Percentiles rank a stretch among this genome's conserved stretches.
Conservation (phyloP, 2,113 vertebrate genomes). For the Leiothrix lutea region DNA sequence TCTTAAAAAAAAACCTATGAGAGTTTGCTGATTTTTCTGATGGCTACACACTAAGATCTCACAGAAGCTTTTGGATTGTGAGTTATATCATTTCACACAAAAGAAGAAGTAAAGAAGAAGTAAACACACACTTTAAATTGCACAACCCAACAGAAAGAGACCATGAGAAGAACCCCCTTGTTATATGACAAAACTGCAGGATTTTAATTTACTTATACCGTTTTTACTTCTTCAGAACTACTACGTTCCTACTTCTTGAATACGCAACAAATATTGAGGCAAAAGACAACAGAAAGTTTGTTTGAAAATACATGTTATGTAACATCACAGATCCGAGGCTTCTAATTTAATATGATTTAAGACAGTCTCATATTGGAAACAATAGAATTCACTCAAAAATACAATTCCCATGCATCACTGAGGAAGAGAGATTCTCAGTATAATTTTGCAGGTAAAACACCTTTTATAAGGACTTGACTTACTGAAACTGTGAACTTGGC, state of each 20-base stretch:
- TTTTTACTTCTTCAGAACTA: neutral
- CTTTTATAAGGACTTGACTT: slow-evolving; percentile 5
- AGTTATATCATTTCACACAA: neutral
- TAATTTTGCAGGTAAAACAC: neutral
- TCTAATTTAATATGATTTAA: neutral
- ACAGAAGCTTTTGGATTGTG: neutral
- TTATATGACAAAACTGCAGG: neutral
- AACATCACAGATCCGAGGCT: neutral
- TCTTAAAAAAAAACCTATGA: neutral
- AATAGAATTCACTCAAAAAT: neutral
- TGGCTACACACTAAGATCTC: neutral
- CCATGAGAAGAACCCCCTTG: neutral
- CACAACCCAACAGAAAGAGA: neutral
- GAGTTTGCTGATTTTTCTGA: neutral
- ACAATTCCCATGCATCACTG: neutral
- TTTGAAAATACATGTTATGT: neutral
- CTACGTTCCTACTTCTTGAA: neutral
- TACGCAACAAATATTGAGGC: neutral
- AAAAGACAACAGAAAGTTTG: neutral
- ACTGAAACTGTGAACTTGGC: neutral
- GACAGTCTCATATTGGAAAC: neutral
- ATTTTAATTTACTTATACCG: neutral
- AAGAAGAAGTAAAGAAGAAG: neutral
- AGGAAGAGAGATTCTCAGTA: neutral
- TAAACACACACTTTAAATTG: neutral